These are phyloP conservation scores for Xestia sexstrigata DNA, from an alignment of 2,888 invertebrate species.

Conservation along the genomic window DNA sequence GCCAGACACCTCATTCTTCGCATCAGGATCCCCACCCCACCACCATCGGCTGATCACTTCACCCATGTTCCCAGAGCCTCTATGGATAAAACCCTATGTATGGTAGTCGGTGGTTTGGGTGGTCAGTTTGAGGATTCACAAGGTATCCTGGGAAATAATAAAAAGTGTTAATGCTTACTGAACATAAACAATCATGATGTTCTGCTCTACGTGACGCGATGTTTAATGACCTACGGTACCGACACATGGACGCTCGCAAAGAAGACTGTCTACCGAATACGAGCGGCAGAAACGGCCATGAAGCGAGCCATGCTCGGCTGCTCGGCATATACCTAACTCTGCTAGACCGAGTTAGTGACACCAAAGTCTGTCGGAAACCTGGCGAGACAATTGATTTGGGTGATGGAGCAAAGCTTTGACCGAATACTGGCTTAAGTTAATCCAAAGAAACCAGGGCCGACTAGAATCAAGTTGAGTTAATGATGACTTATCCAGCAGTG, in stretches of 20 bases:
- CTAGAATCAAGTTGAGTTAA: background rate
- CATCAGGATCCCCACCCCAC: slow-evolving; percentile 78
- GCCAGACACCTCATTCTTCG: slow-evolving; percentile 69
- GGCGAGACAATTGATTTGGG: background rate
- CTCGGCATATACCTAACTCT: background rate
- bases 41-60: slow-evolving; percentile 65
- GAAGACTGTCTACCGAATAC: background rate
- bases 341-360: background rate
- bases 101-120: background rate
- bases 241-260: background rate
- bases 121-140: background rate
- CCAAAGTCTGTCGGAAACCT: background rate
- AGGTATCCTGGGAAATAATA: slow-evolving; percentile 20
- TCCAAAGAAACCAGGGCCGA: background rate
- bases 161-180: background rate
- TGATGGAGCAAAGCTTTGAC: background rate
- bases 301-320: background rate
- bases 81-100: background rate
- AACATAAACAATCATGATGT: background rate
- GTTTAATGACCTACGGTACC: background rate
- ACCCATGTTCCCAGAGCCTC: slow-evolving; percentile 64
- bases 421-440: background rate
- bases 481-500: background rate
- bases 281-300: background rate
- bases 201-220: background rate